Base-by-base conservation (phyloP, 2,888 invertebrate species). In the Cerastoderma edule region DNA sequence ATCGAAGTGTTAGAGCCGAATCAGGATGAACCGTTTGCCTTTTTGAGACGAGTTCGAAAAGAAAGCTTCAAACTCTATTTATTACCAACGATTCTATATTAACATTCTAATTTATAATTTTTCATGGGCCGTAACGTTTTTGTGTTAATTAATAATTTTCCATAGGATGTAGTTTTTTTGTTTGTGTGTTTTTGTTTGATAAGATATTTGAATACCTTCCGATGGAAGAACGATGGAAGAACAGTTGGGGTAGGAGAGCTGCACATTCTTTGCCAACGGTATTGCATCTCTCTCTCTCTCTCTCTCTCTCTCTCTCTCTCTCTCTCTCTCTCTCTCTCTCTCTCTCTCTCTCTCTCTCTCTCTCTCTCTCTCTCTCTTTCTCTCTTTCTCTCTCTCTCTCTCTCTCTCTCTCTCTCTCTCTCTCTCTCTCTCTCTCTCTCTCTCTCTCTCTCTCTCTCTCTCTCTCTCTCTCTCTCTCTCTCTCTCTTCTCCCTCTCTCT, bases 1-100 rank as follows among this genome's bases (percentile, higher is more conserved):
- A 94, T 97, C 0, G 93, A 95, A 60, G 94, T 97, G 28, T 92
- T 95, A 0, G 94, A 95, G 73, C 89, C 91, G 0, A 77, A 86
- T 35, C 57, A 73, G n/a, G 57, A 66, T 10, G 65, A 46, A 46
- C 6, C 53, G n/a, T 53, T 53, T 53, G 27, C n/a, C n/a, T n/a
- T n/a, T n/a, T n/a, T n/a, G n/a, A n/a, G n/a, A n/a, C n/a, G n/a
- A n/a, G n/a, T n/a, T n/a, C n/a, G n/a, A n/a, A n/a, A n/a, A n/a
- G n/a, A n/a, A n/a, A n/a, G n/a, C n/a, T n/a, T n/a, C n/a, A n/a
- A n/a, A n/a, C n/a, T n/a, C n/a, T n/a, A n/a, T n/a, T n/a, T n/a
- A n/a, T n/a, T n/a, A n/a, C n/a, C n/a, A n/a, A n/a, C n/a, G n/a
- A n/a, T n/a, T n/a, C n/a, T n/a, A n/a, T n/a, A n/a, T n/a, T n/a